Evolutionary conservation across 1,140 invertebrate genomes (phyloP).

Genomic region (Rhynchophorus ferrugineus): DNA sequence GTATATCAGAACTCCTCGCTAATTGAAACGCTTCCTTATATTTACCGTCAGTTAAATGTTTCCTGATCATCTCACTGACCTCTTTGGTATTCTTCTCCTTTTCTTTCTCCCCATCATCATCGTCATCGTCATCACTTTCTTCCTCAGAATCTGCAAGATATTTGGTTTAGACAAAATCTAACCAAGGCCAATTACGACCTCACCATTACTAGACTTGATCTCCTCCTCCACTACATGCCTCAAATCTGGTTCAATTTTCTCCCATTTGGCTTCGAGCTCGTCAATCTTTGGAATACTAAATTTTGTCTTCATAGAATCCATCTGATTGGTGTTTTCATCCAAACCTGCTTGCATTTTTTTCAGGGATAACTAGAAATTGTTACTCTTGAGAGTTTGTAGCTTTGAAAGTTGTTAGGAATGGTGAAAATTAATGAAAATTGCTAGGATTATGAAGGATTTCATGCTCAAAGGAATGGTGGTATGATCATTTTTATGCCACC

Average conservation of each 20-base stretch:
- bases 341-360: conserved; percentile 25
- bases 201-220: conserved; percentile 21
- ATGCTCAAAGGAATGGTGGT: too few relatives aligned
- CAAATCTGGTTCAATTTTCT: conserved; percentile 18
- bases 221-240: conserved; percentile 23
- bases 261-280: conserved; percentile 30
- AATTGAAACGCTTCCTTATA: conserved; percentile 28
- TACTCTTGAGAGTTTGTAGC: not conserved
- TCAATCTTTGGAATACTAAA: conserved; percentile 20
- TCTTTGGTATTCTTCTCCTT: conserved; percentile 9
- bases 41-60: conserved; percentile 23
- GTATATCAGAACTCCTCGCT: conserved; percentile 14
- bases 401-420: too few relatives aligned
- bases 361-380: conserved; percentile 30
- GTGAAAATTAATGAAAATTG: too few relatives aligned
- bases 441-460: too few relatives aligned
- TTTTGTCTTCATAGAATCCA: conserved; percentile 24
- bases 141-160: too few relatives aligned
- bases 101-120: conserved; percentile 14
- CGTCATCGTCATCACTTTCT: conserved; percentile 10
- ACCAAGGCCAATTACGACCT: not conserved
- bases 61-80: conserved; percentile 19
- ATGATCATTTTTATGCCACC: too few relatives aligned
- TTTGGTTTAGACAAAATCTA: not conserved
- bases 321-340: conserved; percentile 12